Evolutionary conservation across 2,888 invertebrate genomes (phyloP), one percentile per base, ranked within the genome.

Genomic region (Smittia aterrima): DNA sequence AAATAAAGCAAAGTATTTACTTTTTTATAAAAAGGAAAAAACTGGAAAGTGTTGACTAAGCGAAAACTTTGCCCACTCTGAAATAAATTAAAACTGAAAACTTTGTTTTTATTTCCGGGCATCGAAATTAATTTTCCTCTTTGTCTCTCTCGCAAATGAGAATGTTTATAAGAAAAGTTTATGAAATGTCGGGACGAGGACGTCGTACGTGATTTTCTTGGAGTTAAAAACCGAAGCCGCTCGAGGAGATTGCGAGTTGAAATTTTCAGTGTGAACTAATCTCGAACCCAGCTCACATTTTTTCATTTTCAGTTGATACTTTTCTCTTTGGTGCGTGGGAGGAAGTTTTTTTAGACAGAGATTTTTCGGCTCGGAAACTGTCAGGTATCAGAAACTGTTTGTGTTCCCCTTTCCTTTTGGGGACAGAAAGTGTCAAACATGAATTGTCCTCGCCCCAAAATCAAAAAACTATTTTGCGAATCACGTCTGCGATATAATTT

Each of bases 401-500:
- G 18, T 58, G 22, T 58, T 58, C 58, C 16, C 47, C n/a, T 6
- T 18, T 22, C 58, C 58, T 1, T 18, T 18, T 22, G 58, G 18
- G 20, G 22, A 18, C 58, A 22, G 18, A 58, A 58, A 58, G 58
- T 58, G 58, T 58, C 58, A 58, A 58, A 58, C 58, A 47, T 58
- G 32, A 20, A 20, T 58, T 20, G 58, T 18, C 58, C 58, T n/a
- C n/a, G n/a, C 9, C 18, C 20, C 58, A 58, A 6, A 58, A 58
- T 58, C 58, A 66, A 18, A 9, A 66, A 66, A 66, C 66, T 66
- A 67, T 67, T 67, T 67, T 47, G 11, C 22, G 40, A 41, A 67
- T 67, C 67, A 67, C 67, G 67, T 67, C 13, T 41, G 13, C 13
- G 24, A 22, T 11, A 67, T 67, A 47, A 22, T 66, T 66, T 62